A percentile compares a stretch with the other conserved stretches of the same genome.
Evolutionary conservation across 2,888 invertebrate species (phyloP).

Genomic region (Zele albiditarsus): DNA sequence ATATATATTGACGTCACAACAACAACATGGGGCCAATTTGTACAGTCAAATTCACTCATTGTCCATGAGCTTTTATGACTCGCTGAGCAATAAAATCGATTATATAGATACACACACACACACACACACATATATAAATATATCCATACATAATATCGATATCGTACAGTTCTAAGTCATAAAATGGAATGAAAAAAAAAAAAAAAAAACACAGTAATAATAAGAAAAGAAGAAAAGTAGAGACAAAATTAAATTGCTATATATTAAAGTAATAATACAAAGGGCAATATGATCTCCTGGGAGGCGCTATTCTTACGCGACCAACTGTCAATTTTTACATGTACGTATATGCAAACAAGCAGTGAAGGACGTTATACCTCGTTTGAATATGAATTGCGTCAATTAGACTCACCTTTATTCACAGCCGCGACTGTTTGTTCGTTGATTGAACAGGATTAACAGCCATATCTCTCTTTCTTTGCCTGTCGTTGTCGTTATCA

Average conservation of each 20-base stretch:
- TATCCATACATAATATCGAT: no score
- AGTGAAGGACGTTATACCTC: conserved; percentile 58
- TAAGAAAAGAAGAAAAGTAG: not conserved
- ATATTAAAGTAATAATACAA: not conserved
- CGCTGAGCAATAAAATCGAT: not conserved
- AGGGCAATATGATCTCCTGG: not conserved
- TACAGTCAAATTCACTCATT: not conserved
- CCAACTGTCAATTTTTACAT: conserved; percentile 30
- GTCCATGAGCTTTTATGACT: not conserved
- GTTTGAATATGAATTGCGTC: conserved; percentile 71
- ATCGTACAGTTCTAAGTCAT: no score
- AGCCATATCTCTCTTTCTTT: conserved; percentile 46
- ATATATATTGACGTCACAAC: not conserved
- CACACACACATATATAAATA: not conserved
- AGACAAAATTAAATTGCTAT: not conserved
- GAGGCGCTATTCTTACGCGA: conserved; percentile 10
- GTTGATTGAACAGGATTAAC: conserved; percentile 68
- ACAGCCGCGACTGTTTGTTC: conserved; percentile 67
- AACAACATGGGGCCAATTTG: not conserved
- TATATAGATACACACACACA: not conserved
- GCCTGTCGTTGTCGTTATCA: not conserved
- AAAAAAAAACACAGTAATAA: not conserved
- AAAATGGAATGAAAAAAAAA: no score
- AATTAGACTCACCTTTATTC: conserved; percentile 70
- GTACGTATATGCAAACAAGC: conserved; percentile 33